Percentiles rank a stretch among this genome's conserved stretches.
Evolutionary conservation across 2,113 vertebrate species (phyloP).

Genomic region (Synchiropus splendidus): DNA sequence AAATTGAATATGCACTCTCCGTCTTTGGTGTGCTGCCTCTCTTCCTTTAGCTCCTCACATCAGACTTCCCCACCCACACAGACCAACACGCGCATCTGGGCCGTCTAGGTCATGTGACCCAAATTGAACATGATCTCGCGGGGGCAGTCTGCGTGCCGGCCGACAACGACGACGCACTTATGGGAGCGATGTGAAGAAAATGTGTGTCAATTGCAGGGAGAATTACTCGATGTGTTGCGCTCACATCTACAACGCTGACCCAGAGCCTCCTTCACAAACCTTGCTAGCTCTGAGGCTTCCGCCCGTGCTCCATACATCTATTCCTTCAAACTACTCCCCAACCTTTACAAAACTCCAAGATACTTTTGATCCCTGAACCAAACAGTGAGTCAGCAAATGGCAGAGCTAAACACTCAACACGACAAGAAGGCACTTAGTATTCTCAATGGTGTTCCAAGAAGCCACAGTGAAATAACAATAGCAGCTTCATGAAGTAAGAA

Average conservation of each 20-base stretch:
- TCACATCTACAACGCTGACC: too few species aligned
- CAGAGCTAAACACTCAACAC: constrained; percentile 4
- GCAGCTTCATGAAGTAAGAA: constrained; percentile 16
- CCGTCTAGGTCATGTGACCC: constrained; percentile 20
- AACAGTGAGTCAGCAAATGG: not conserved
- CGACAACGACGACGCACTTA: too few species aligned
- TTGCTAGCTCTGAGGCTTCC: too few species aligned
- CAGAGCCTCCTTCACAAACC: too few species aligned
- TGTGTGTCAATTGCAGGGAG: too few species aligned
- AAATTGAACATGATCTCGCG: constrained; percentile 33
- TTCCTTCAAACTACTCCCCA: too few species aligned
- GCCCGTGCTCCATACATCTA: too few species aligned
- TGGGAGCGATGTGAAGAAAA: too few species aligned
- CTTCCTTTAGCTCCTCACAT: constrained; percentile 43
- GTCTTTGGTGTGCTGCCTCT: constrained; percentile 31
- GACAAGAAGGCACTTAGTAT: constrained; percentile 9
- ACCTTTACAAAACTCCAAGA: too few species aligned
- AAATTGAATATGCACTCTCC: constrained; percentile 52
- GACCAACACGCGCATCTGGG: constrained; percentile 33
- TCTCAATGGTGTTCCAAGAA: not conserved
- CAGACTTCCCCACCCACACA: constrained; percentile 33
- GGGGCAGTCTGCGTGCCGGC: constrained; percentile 5
- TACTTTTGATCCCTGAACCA: too few species aligned
- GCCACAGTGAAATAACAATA: constrained; percentile 8
- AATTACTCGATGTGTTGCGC: too few species aligned